Percentiles rank a stretch among this genome's conserved stretches.
These are phyloP conservation scores for Sturnus vulgaris DNA, from an alignment of 2,113 vertebrate genomes.

Conservation along the genomic window DNA sequence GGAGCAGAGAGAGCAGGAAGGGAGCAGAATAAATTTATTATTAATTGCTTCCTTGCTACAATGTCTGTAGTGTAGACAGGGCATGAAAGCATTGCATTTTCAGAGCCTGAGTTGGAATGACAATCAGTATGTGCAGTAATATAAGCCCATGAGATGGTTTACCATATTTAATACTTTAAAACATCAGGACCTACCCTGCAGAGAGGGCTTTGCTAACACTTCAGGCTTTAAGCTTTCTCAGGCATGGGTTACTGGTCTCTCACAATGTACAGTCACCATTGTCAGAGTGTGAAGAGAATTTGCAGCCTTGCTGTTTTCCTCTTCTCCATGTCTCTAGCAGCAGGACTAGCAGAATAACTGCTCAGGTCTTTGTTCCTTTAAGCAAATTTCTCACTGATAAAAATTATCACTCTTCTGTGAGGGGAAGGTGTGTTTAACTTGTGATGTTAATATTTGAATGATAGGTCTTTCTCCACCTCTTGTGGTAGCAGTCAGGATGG, in stretches of 20 bases:
- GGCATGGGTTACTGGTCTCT: neutral
- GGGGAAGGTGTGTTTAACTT: neutral
- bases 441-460: neutral
- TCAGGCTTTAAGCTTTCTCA: neutral
- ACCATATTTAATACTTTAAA: neutral
- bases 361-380: neutral
- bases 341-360: neutral
- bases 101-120: neutral
- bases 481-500: neutral
- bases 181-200: neutral
- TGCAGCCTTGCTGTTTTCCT: neutral
- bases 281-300: neutral
- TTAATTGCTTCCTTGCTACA: neutral
- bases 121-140: neutral
- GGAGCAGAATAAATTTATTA: neutral
- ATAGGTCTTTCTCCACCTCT: neutral
- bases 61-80: neutral
- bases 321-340: neutral
- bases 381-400: neutral
- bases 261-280: rapidly evolving
- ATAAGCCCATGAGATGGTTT: neutral
- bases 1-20: neutral
- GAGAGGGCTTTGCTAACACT: neutral
- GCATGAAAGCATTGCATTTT: neutral
- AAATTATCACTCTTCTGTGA: neutral